Conservation (phyloP, 2,888 invertebrate species). For the Limnephilus lunatus region DNA sequence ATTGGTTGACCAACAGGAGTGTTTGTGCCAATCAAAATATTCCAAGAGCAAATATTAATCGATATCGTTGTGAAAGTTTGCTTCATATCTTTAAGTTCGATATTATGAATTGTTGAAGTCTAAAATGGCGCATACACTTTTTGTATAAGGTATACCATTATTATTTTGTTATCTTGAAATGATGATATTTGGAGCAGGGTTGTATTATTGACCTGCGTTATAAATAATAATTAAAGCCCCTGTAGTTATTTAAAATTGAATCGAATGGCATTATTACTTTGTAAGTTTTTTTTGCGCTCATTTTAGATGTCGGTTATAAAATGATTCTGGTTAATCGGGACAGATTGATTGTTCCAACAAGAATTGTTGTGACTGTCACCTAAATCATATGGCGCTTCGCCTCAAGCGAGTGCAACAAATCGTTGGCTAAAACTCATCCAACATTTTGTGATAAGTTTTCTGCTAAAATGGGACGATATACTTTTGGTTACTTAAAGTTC, state of each 20-base stretch:
- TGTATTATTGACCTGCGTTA: not conserved
- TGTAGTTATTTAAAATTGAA: not conserved
- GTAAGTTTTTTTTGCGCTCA: not conserved
- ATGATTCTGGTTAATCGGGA: not conserved
- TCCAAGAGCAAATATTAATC: conserved; percentile 3
- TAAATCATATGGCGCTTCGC: not conserved
- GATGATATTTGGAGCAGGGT: not conserved
- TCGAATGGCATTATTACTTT: not conserved
- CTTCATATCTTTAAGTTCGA: not conserved
- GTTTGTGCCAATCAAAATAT: conserved; percentile 32
- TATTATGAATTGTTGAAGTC: not conserved
- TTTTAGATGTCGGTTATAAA: not conserved
- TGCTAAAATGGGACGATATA: too few relatives aligned
- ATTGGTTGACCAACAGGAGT: not conserved
- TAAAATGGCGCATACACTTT: not conserved
- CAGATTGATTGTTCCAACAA: not conserved
- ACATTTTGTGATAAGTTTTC: not conserved
- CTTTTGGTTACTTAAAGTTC: not conserved
- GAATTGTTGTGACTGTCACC: not conserved
- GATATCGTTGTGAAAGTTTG: not conserved
- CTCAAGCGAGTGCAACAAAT: not conserved
- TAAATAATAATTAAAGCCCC: not conserved
- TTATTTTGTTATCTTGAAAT: not conserved
- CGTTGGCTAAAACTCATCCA: not conserved
- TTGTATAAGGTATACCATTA: not conserved